phyloP scores from a whole-genome alignment of 2,113 vertebrate species.

The Geococcyx californianus region DNA sequence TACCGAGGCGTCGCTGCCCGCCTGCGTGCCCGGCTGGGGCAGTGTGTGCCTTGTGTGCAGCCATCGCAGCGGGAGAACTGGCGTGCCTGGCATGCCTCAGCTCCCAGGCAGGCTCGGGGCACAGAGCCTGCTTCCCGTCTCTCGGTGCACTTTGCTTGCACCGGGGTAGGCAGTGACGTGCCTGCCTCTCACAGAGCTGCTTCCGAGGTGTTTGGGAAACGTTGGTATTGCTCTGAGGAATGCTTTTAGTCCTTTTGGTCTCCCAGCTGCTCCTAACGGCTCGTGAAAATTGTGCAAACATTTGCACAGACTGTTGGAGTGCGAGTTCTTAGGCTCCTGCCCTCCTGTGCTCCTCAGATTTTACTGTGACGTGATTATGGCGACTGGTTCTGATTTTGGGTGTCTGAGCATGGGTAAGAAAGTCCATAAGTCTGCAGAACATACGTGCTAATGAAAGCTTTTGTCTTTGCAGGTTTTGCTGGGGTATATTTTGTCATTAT shows the following conservation, averaged over 20 bases:
- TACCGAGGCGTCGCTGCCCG: neutral
- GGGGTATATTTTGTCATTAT: conserved; percentile 86
- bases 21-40: neutral
- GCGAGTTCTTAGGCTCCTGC: neutral
- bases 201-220: neutral
- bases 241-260: conserved; percentile 17
- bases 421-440: neutral
- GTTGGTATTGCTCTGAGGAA: neutral
- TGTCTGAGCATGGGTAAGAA: neutral
- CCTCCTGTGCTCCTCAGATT: neutral
- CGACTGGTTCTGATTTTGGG: neutral
- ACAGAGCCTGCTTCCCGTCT: conserved; percentile 33
- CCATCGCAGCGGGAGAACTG: neutral
- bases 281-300: neutral
- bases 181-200: conserved; percentile 23
- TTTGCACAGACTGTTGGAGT: conserved; percentile 1
- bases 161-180: conserved; percentile 1
- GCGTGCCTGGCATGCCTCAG: conserved; percentile 75
- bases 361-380: neutral
- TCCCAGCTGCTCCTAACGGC: conserved; percentile 11
- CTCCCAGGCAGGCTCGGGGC: conserved; percentile 62
- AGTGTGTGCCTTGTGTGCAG: neutral
- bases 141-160: neutral
- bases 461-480: conserved; percentile 77
- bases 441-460: conserved; percentile 6